Percentiles rank a stretch among this genome's conserved stretches.
Conservation (phyloP, 2,888 invertebrate species). For the Melanotus villosus region DNA sequence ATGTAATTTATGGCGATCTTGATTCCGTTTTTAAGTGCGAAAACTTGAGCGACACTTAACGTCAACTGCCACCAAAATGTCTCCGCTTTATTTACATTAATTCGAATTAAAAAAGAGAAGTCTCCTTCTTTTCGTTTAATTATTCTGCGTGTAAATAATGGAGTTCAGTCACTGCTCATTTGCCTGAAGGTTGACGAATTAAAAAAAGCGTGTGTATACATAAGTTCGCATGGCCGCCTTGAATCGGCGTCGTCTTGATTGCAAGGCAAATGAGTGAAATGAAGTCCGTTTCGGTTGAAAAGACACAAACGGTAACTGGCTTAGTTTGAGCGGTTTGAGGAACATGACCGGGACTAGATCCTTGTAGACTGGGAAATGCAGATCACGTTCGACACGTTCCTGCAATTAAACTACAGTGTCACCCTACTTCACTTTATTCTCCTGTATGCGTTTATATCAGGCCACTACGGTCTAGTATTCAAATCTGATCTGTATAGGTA, state of each 20-base stretch:
- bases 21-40: too few relatives aligned
- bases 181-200: slow-evolving; percentile 5
- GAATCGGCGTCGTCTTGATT: slow-evolving; percentile 45
- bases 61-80: too few relatives aligned
- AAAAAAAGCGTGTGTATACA: slow-evolving; percentile 34
- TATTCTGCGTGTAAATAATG: slow-evolving; percentile 11
- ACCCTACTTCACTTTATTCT: slow-evolving; percentile 31
- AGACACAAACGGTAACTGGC: slow-evolving; percentile 57
- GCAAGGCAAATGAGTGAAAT: slow-evolving; percentile 48
- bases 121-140: not conserved
- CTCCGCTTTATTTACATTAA: not conserved
- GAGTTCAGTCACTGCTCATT: not conserved
- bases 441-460: slow-evolving; percentile 6
- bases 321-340: slow-evolving; percentile 63
- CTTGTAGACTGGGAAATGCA: slow-evolving; percentile 57
- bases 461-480: slow-evolving; percentile 8
- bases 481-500: too few relatives aligned
- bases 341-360: slow-evolving; percentile 51
- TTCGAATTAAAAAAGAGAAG: not conserved
- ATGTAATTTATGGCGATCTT: too few relatives aligned
- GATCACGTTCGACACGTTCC: slow-evolving; percentile 65
- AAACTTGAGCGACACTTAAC: too few relatives aligned
- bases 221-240: slow-evolving; percentile 32
- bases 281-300: slow-evolving; percentile 48
- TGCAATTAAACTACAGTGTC: slow-evolving; percentile 61